Evolutionary conservation across 2,797 vertebrate species (phyloP), one percentile per base, ranked within the genome.

Genomic region (Coccyzus lansbergi): DNA sequence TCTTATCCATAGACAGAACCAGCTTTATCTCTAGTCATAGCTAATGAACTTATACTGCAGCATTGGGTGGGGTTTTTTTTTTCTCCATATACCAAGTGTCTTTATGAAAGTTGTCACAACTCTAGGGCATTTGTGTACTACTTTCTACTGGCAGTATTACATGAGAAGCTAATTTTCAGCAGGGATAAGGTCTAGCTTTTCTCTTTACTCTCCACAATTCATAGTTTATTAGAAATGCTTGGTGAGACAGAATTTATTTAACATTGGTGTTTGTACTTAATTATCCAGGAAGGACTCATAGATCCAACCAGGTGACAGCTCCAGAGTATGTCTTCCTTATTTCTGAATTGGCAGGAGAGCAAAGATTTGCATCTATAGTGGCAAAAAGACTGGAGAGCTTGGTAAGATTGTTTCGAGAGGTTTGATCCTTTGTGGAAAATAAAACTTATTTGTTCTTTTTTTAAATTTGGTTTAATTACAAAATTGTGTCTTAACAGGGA

Each of bases 271-370:
- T 68, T 86, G 21, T 63, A 22, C 34, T 91, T 83, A 34, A 94
- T 29, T 22, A 83, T 95, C 15, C 96, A 99, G 99, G 99, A 92
- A 98, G 99, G 96, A 99, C 99, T 91, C 99, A 99, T 93, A 95
- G 99, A 94, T 99, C 99, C 46, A 99, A 99, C 96, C 99, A 99
- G 98, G 99, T 99, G 94, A 99, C 99, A 4, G 99, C 99, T 87
- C 99, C 99, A 1, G 99, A 99, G 81, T 99, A 99, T 0, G 99
- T 99, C 91, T 99, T 99, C 97, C 98, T 99, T 79, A 99, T 99
- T 97, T 99, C 99, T 1, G 99, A 99, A 92, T 97, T 99, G 28
- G 99, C 99, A 40, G 99, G 99, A 97, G 99, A 99, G 95, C 99
- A 99, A 88, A 98, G 99, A 97, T 99, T 99, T 97, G 99, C 99